Conservation (phyloP, 2,797 vertebrate species). For the Gobio occitaniae region DNA sequence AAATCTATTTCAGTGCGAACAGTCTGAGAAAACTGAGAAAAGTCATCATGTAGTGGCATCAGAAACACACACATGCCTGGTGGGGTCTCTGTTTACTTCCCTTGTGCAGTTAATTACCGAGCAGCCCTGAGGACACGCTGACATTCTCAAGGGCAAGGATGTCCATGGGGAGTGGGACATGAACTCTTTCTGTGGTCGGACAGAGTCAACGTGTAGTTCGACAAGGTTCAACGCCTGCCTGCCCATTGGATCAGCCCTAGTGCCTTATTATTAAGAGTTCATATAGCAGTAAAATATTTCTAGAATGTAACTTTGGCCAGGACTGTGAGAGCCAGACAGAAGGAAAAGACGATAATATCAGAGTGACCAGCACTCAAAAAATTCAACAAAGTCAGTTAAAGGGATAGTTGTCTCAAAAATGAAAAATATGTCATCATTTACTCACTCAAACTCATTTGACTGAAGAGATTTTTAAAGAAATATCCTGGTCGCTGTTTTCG, state of each 20-base stretch:
- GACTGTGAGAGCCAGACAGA: slow-evolving; percentile 85
- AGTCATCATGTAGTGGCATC: neutral
- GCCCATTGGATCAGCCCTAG: slow-evolving; percentile 72
- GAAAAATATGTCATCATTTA: neutral
- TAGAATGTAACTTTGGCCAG: slow-evolving; percentile 79
- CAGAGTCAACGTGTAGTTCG: slow-evolving; percentile 79
- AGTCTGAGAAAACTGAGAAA: neutral
- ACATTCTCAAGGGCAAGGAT: slow-evolving; percentile 38
- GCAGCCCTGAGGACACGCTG: slow-evolving; percentile 19
- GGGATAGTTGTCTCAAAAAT: neutral
- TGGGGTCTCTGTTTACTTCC: slow-evolving; percentile 14
- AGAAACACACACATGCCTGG: slow-evolving; percentile 23
- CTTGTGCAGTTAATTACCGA: slow-evolving; percentile 6
- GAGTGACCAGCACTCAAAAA: slow-evolving; percentile 27
- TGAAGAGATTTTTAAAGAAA: neutral
- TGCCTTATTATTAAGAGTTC: slow-evolving; percentile 72
- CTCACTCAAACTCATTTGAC: neutral
- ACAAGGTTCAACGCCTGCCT: slow-evolving; percentile 71
- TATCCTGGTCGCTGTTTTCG: neutral
- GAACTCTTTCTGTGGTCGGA: slow-evolving; percentile 48
- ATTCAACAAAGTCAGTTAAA: neutral
- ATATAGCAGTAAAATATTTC: slow-evolving; percentile 86
- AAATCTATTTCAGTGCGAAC: slow-evolving; percentile 3
- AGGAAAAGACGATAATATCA: slow-evolving; percentile 32
- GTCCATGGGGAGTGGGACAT: slow-evolving; percentile 17